Evolutionary conservation across 1,140 invertebrate genomes (phyloP).

Genomic region (Drosophila serrata): DNA sequence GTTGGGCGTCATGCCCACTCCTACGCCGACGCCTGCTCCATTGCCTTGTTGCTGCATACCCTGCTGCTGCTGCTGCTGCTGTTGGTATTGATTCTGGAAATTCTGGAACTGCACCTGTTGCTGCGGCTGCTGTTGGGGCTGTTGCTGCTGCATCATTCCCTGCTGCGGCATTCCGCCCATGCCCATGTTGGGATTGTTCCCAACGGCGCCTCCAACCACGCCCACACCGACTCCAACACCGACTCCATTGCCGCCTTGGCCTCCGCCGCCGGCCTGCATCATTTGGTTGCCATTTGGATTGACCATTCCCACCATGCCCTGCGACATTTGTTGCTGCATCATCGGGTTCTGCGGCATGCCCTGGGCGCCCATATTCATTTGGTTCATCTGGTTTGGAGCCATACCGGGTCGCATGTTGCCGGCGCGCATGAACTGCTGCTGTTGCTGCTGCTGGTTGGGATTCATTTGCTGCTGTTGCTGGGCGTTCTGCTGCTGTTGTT

Average conservation of each 20-base stretch:
- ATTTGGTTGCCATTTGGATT: slow-evolving; percentile 85
- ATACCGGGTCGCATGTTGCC: slow-evolving; percentile 85
- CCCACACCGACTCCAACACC: slow-evolving; percentile 59
- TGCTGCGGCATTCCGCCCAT: slow-evolving; percentile 79
- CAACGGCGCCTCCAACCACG: slow-evolving; percentile 30
- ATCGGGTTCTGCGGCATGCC: slow-evolving; percentile 86
- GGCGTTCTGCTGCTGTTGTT: slow-evolving; percentile 69
- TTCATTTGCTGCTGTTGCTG: slow-evolving; percentile 69
- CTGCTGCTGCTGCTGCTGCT: slow-evolving; percentile 71
- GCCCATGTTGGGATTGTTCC: slow-evolving; percentile 64
- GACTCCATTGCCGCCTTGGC: slow-evolving; percentile 61
- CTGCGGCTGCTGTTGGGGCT: slow-evolving; percentile 64
- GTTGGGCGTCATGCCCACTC: slow-evolving; percentile 80
- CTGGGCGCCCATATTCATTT: slow-evolving; percentile 86
- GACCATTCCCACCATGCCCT: slow-evolving; percentile 86
- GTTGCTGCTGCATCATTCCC: slow-evolving; percentile 66
- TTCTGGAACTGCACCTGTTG: slow-evolving; percentile 82
- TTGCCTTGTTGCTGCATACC: slow-evolving; percentile 70
- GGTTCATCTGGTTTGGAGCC: slow-evolving; percentile 85
- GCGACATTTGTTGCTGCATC: slow-evolving; percentile 86
- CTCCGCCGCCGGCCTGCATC: slow-evolving; percentile 61
- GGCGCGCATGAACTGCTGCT: slow-evolving; percentile 76
- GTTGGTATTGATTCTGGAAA: slow-evolving; percentile 78
- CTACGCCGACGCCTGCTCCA: slow-evolving; percentile 56
- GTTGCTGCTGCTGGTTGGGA: slow-evolving; percentile 72